These are phyloP conservation scores for Drosophila serrata DNA, from an alignment of 1,140 invertebrate species.

Conservation along the genomic window DNA sequence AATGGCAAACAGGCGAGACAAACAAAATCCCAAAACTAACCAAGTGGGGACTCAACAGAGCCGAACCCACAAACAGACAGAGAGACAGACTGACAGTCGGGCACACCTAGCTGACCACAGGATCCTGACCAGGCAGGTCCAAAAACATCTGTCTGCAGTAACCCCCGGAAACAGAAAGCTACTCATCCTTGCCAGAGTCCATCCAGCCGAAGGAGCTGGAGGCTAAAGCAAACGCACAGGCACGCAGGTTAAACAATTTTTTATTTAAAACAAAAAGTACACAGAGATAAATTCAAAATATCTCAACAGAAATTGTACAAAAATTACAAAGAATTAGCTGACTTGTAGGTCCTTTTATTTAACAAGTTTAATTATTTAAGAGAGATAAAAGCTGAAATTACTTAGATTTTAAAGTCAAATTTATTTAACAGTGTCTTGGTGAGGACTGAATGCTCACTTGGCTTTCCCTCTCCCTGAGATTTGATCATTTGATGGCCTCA, in stretches of 20 bases:
- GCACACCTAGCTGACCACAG: constrained; percentile 62
- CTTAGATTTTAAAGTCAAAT: not conserved
- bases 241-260: constrained; percentile 52
- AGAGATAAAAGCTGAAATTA: not conserved
- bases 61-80: constrained; percentile 23
- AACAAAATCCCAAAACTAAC: constrained; percentile 62
- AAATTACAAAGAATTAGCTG: not conserved
- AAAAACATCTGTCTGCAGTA: constrained; percentile 40
- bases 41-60: constrained; percentile 21
- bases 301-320: not conserved
- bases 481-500: constrained; percentile 34
- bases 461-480: constrained; percentile 18
- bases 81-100: constrained; percentile 14
- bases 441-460: constrained; percentile 25
- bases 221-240: constrained; percentile 34
- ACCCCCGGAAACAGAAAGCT: constrained; percentile 20
- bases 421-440: constrained; percentile 10
- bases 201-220: constrained; percentile 2
- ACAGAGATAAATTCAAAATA: not conserved
- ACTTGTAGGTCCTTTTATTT: too few relatives aligned
- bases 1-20: constrained; percentile 70
- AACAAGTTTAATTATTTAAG: too few relatives aligned
- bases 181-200: constrained; percentile 2
- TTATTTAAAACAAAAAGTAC: constrained; percentile 1
- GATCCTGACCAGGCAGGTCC: constrained; percentile 44